These are phyloP conservation scores for Ophraella communa DNA, from an alignment of 2,888 invertebrate species.

Conservation along the genomic window DNA sequence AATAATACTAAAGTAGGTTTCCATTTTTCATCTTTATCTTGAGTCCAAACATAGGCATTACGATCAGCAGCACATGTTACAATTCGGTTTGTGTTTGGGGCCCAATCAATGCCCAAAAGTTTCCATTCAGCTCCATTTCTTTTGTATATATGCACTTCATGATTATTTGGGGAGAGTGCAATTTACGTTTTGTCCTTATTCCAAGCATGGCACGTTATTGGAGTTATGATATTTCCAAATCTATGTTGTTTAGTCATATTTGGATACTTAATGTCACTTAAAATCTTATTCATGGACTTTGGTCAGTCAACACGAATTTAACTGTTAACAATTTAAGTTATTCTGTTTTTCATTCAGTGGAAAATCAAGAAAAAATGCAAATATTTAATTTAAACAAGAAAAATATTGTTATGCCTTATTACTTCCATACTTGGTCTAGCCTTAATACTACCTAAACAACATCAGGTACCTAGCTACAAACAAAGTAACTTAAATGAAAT, in stretches of 20 bases:
- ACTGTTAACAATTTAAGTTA: constrained; percentile 24
- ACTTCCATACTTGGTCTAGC: too few species aligned
- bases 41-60: constrained; percentile 98
- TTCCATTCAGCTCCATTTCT: constrained; percentile 84
- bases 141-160: constrained; percentile 93
- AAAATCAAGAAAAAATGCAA: not conserved
- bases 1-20: constrained; percentile 93
- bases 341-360: not conserved
- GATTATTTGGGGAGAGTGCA: constrained; percentile 93
- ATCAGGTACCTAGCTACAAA: too few species aligned
- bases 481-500: too few species aligned
- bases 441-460: too few species aligned
- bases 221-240: constrained; percentile 82
- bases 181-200: constrained; percentile 93
- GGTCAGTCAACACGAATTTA: constrained; percentile 88
- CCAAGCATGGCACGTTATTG: constrained; percentile 98
- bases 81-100: constrained; percentile 94
- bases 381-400: too few species aligned
- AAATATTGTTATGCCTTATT: too few species aligned
- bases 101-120: constrained; percentile 96
- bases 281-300: constrained; percentile 84
- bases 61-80: constrained; percentile 98
- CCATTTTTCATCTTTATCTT: constrained; percentile 89
- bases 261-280: constrained; percentile 31
- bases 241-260: constrained; percentile 82